Percentiles rank a stretch among this genome's conserved stretches.
Conservation (phyloP, 2,888 invertebrate genomes). For the Netelia fuscicornis region DNA sequence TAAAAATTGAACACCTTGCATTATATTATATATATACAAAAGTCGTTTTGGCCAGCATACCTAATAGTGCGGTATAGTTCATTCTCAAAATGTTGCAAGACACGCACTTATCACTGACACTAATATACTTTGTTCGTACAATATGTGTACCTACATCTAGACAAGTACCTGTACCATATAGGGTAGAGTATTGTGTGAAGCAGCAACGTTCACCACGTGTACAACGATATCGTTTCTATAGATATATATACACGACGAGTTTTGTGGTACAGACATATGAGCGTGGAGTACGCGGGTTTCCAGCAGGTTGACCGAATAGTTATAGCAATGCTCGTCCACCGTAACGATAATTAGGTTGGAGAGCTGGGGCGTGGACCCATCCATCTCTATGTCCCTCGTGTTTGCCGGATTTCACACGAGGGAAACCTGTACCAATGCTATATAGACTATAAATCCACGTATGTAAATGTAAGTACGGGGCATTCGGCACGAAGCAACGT, state of each 20-base stretch:
- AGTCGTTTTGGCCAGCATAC: no score
- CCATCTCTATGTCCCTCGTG: constrained; percentile 53
- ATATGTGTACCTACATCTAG: background rate
- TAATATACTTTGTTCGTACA: background rate
- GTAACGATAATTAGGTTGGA: constrained; percentile 68
- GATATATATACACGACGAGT: background rate
- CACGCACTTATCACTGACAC: background rate
- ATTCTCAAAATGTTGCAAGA: background rate
- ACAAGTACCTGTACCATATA: constrained; percentile 23
- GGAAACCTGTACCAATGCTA: background rate
- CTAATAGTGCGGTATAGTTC: background rate
- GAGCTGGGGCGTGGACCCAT: constrained; percentile 59
- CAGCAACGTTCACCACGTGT: constrained; percentile 24
- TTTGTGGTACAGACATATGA: background rate
- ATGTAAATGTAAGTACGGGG: no score
- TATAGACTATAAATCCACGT: background rate
- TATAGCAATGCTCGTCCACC: constrained; percentile 64
- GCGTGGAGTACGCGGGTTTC: constrained; percentile 40
- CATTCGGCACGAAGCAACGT: no score
- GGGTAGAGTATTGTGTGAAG: constrained; percentile 21
- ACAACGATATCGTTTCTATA: constrained; percentile 34
- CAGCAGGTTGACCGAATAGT: constrained; percentile 64
- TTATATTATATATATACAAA: no score
- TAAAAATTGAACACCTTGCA: no score
- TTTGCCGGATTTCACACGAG: constrained; percentile 52